Conservation (phyloP, 2,113 vertebrate genomes). For the Irena cyanogastra region DNA sequence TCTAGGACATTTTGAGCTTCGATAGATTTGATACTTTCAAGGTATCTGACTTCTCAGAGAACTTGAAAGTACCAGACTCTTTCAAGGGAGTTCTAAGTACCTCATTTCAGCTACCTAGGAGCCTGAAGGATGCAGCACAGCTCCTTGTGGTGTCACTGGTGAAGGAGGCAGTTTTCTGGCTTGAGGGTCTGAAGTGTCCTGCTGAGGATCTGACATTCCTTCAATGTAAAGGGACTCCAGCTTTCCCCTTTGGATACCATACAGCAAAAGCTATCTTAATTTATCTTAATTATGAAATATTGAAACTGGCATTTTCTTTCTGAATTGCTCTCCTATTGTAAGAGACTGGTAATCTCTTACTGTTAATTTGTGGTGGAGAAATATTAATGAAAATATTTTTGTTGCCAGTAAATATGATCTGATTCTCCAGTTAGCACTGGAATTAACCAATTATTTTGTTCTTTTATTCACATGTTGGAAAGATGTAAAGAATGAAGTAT, state of each 20-base stretch:
- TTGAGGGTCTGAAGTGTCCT: background rate
- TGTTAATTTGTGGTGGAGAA: background rate
- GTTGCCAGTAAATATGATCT: background rate
- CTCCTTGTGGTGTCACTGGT: background rate
- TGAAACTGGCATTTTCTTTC: background rate
- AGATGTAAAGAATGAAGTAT: background rate
- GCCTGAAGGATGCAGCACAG: background rate
- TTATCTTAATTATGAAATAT: background rate
- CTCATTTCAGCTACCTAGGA: background rate
- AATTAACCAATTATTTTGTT: background rate
- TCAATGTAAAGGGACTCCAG: accelerated
- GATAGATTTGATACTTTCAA: background rate
- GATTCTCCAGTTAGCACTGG: background rate
- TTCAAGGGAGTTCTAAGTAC: background rate
- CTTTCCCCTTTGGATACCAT: background rate
- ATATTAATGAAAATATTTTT: background rate
- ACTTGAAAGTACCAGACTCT: background rate
- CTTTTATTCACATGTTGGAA: background rate
- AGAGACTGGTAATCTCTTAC: background rate
- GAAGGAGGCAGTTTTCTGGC: background rate
- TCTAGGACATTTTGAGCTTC: background rate
- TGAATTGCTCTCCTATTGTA: background rate
- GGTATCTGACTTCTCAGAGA: background rate
- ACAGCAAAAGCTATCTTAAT: background rate
- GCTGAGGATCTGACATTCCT: background rate